Conservation (phyloP, 2,797 vertebrate species). For the Triplophysa bombifrons region DNA sequence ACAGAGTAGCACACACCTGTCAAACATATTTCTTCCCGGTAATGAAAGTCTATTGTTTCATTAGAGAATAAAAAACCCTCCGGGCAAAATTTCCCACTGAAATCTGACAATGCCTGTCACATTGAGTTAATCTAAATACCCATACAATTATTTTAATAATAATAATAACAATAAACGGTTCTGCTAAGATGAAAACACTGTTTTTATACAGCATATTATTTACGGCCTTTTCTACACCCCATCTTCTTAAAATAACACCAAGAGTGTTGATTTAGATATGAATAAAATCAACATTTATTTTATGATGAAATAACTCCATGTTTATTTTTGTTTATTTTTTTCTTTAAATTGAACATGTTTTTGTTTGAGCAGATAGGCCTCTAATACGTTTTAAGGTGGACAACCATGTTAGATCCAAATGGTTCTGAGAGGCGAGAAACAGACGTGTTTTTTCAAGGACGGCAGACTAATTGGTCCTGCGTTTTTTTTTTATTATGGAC, state of each 20-base stretch:
- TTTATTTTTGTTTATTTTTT: not conserved
- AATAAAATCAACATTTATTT: no score
- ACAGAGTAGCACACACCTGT: not conserved
- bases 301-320: not conserved
- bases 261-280: no score
- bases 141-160: not conserved
- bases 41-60: not conserved
- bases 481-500: slow-evolving; percentile 9
- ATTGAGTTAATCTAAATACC: not conserved
- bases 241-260: not conserved
- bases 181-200: not conserved
- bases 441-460: slow-evolving; percentile 42
- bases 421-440: slow-evolving; percentile 1
- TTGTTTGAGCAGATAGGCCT: not conserved
- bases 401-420: not conserved
- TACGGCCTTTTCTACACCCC: not conserved
- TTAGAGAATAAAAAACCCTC: not conserved
- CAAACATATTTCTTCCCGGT: not conserved
- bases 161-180: not conserved
- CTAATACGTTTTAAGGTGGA: slow-evolving; percentile 8
- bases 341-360: not conserved
- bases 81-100: not conserved
- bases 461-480: slow-evolving; percentile 36
- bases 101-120: not conserved
- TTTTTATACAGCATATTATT: not conserved